Base-by-base conservation (phyloP, 1,140 invertebrate genomes). In the Littorina saxatilis region DNA sequence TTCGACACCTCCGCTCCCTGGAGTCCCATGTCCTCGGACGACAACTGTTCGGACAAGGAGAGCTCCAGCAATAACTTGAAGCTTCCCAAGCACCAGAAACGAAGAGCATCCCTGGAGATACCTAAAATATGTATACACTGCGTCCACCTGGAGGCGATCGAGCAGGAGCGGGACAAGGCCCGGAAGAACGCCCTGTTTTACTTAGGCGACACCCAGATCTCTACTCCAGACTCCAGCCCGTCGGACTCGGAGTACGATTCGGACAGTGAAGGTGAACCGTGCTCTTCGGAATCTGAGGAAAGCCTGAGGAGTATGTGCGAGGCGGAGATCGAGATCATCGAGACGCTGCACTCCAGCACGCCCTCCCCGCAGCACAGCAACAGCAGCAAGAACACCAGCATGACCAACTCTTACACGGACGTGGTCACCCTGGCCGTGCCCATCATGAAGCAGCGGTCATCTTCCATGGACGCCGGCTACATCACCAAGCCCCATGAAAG, bases 61-160 rank as follows among this genome's bases (percentile, higher is more conserved):
- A 77, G 75, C 20, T 63, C 55, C n/a, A 11, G 27, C 70, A 76
- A 43, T 47, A 78, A 39, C 58, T 47, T 86, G 32, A 84, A 84
- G 39, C 73, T 88, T 40, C 87, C 87, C 13, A 87, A 88, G 63
- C 84, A 83, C 63, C 82, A 82, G 70, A 63, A 82, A 27, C 83
- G 88, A 29, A 50, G 89, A 43, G 76, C 86, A 1, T 91, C 90
- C 1, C 80, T 88, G 63, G 90, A 90, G 50, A 90, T 90, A 79
- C 90, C 90, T 15, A 90, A 88, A 72, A 77, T 91, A 13, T 91
- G 90, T 77, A 87, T 91, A 35, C 89, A 91, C 82, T 89, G 89
- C 81, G 80, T 90, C 27, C 88, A 91, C 80, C 66, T 90, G 93
- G 94, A 82, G 93, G 94, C 79, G 84, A 88, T 47, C 91, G 93